Conservation (phyloP, 2,113 vertebrate species). For the Zingel zingel region DNA sequence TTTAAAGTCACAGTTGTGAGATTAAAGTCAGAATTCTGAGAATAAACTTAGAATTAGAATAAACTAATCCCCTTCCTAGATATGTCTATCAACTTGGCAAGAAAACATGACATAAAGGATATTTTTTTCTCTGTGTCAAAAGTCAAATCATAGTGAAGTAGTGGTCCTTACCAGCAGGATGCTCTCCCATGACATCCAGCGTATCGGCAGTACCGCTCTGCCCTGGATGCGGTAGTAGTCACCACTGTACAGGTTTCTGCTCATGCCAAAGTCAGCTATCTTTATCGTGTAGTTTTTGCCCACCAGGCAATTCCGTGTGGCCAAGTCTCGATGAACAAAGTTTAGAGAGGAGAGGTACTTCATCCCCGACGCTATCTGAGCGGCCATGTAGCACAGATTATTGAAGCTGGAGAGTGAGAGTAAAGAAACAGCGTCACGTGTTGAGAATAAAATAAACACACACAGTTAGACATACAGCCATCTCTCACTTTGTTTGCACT, state of each 20-base stretch:
- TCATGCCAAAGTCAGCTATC: slow-evolving; percentile 99
- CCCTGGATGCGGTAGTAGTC: slow-evolving; percentile 99
- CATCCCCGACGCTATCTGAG: slow-evolving; percentile 97
- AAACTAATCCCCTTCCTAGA: not conserved
- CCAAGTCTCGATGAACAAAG: slow-evolving; percentile 97
- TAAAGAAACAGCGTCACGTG: not conserved
- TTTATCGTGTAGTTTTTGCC: slow-evolving; percentile 98
- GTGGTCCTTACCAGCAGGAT: slow-evolving; percentile 90
- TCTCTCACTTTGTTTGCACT: not conserved
- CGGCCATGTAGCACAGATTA: slow-evolving; percentile 93
- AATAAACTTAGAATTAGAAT: too few relatives aligned
- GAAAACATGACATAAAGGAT: not conserved
- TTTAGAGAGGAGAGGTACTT: slow-evolving; percentile 98
- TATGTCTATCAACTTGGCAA: not conserved
- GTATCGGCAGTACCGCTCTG: slow-evolving; percentile 95
- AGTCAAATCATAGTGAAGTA: not conserved
- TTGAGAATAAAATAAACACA: not conserved
- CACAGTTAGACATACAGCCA: too few relatives aligned
- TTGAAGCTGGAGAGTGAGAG: slow-evolving; percentile 83
- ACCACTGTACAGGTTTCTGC: slow-evolving; percentile 96
- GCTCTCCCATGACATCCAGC: slow-evolving; percentile 99
- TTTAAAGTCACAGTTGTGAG: too few relatives aligned
- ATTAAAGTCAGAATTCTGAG: too few relatives aligned
- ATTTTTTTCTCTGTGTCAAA: not conserved
- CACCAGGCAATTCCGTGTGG: slow-evolving; percentile 96